Evolutionary conservation across 2,888 invertebrate species (phyloP).

Genomic region (Euplagia quadripunctaria): DNA sequence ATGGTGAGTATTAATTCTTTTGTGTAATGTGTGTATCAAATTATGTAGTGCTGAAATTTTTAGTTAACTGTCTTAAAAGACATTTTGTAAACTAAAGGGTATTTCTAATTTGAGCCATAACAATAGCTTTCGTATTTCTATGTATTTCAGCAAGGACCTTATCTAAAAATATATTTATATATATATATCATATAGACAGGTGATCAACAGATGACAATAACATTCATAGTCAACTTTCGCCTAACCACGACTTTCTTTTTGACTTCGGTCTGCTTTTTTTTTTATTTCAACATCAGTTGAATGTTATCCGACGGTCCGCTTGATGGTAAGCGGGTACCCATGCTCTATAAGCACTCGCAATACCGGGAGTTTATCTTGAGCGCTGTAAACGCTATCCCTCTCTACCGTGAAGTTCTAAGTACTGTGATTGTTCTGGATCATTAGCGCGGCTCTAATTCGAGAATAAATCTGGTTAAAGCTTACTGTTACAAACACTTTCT

Average conservation of each 20-base stretch:
- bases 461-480: neutral
- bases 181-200: neutral
- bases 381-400: too few relatives aligned
- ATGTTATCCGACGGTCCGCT: neutral
- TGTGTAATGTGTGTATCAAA: neutral
- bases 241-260: neutral
- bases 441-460: neutral
- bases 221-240: too few relatives aligned
- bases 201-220: too few relatives aligned
- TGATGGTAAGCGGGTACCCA: too few relatives aligned
- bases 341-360: neutral
- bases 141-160: neutral
- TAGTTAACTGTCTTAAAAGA: too few relatives aligned
- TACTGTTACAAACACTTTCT: neutral
- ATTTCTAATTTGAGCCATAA: neutral
- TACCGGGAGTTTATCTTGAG: too few relatives aligned
- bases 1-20: neutral
- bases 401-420: neutral
- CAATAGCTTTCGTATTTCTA: neutral
- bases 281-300: neutral
- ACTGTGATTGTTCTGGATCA: neutral
- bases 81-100: too few relatives aligned
- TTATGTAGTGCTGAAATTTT: neutral
- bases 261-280: neutral
- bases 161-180: neutral